Evolutionary conservation across 2,797 vertebrate genomes (phyloP).

Genomic region (Danionella dracula): DNA sequence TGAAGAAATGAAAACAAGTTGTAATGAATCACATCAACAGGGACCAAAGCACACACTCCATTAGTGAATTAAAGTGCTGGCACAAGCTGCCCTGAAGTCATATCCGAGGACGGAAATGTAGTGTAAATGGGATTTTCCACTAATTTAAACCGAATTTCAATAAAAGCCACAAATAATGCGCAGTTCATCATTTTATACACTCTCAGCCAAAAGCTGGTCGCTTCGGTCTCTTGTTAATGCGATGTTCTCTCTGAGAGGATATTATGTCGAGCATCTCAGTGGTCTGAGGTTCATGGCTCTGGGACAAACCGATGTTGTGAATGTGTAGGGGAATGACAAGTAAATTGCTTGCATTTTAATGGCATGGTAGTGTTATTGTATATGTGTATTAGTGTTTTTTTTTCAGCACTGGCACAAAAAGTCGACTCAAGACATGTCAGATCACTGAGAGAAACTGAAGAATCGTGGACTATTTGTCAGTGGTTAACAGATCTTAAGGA

Average conservation of each 20-base stretch:
- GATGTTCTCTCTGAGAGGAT: constrained; percentile 63
- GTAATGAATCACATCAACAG: constrained; percentile 35
- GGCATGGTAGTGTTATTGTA: not conserved
- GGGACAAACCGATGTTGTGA: not conserved
- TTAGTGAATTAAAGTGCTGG: constrained; percentile 54
- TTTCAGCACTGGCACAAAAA: not conserved
- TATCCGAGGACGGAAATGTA: constrained; percentile 59
- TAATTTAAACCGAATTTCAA: constrained; percentile 61
- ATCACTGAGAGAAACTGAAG: constrained; percentile 28
- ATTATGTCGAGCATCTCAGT: constrained; percentile 65
- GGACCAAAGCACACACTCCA: constrained; percentile 37
- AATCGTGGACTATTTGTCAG: constrained; percentile 1
- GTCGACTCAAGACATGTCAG: not conserved
- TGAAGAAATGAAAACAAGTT: constrained; percentile 8
- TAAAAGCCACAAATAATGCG: constrained; percentile 71
- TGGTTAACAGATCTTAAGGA: not conserved
- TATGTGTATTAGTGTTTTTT: constrained; percentile 29
- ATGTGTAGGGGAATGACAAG: not conserved
- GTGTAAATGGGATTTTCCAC: constrained; percentile 66
- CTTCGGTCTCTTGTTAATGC: constrained; percentile 66
- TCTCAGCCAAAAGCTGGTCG: constrained; percentile 62
- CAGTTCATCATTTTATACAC: constrained; percentile 67
- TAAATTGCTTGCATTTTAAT: constrained; percentile 12
- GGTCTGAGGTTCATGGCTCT: constrained; percentile 15
- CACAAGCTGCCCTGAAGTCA: constrained; percentile 25